Base-by-base conservation (phyloP, 2,113 vertebrate genomes). In the Erinaceus europaeus region DNA sequence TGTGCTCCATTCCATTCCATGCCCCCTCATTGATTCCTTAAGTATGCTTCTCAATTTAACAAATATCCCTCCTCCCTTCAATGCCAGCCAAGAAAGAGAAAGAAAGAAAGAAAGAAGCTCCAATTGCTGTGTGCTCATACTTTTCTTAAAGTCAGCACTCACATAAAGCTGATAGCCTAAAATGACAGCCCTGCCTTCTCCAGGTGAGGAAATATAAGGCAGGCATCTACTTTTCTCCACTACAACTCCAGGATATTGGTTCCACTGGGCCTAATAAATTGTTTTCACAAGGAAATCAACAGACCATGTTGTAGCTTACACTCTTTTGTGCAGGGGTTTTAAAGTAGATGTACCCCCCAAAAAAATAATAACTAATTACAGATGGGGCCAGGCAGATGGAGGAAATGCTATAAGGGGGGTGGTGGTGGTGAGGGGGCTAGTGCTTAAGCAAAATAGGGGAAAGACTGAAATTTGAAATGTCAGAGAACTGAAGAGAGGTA, bases 251-350 rank as follows among this genome's bases (percentile, higher is more conserved):
- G 75, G 71, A 92, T 93, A 94, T 92, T 92, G 90, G 83, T 69
- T 91, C 90, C 72, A 67, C 65, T 25, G 78, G 77, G 91, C 48
- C 77, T 85, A 86, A 91, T 94, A 92, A 93, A 94, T 88, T 86
- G 77, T 84, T 93, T 94, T 91, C 93, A 93, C 61, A 74, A 84
- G 88, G 91, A 95, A 94, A 92, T 86, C 90, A 90, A 92, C 25
- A 88, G 65, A 88, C 46, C 80, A 65, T 46, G 59, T 42, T 88
- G 29, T 42, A 91, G 75, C 15, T 88, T 84, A 77, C 15, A 20
- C 83, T 94, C 76, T 55, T 73, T 88, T 65, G 36, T 71, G 65
- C 69, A 67, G 40, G 73, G 48, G 6, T 68, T 94, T 93, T 78
- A 81, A 78, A 77, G 44, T 89, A 64, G 72, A 79, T 74, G 52